Evolutionary conservation across 1,140 invertebrate species (phyloP), one percentile per base, ranked within the genome.

Genomic region (Berghia stephanieae): DNA sequence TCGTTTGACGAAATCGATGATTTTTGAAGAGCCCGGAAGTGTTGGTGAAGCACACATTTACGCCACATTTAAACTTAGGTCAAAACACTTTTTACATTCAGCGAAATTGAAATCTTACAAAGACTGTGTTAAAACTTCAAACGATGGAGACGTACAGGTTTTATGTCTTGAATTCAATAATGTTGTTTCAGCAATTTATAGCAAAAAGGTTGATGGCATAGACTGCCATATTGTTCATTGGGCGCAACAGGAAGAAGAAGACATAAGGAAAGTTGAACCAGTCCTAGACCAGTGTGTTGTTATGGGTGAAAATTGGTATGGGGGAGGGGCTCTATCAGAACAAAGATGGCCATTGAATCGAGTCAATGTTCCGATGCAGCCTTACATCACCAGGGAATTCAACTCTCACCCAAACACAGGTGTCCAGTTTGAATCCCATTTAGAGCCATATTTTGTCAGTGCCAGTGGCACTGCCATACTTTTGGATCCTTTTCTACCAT

Each of bases 261-360:
- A 67, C 3, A 36, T 38, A 10, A 3, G 10, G 18, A 13, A 43
- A 66, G 21, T 49, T 76, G 6, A 68, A 24, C 16, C 67, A 76
- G 34, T 76, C 42, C 43, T 44, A 67, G 2, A 16, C 13, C n/a
- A 8, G n/a, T n/a, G n/a, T n/a, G n/a, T 67, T 21, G 8, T 24
- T 63, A 5, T 24, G 2, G 43, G 49, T 1, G 72, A 63, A 16
- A 76, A 80, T 38, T 88, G 87, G 87, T 88, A 83, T 76, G 87
- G 87, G 5, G 90, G 91, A 4, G 87, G 88, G 0, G 86, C 89
- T 72, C 79, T 88, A 16, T 85, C 83, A 16, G 75, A 68, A 0
- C 90, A 91, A 69, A 78, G 83, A 27, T 91, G 90, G 90, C 91
- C 90, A 1, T 80, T 91, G n/a, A 79, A 86, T 24, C 52, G 80